Conservation (phyloP, 2,113 vertebrate species). For the Sialia sialis region DNA sequence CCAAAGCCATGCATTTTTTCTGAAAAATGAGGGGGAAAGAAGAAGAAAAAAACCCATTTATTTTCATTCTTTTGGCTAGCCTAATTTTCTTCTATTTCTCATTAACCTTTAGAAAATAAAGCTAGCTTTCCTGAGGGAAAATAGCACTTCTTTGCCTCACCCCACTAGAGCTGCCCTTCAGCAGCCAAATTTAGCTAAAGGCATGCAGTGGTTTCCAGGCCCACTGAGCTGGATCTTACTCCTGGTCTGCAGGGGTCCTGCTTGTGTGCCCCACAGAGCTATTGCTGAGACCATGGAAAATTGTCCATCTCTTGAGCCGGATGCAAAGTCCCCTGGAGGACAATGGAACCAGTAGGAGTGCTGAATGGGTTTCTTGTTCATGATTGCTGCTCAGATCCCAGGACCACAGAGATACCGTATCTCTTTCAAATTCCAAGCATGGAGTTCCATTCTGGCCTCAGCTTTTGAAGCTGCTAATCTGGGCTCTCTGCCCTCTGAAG, state of each 20-base stretch:
- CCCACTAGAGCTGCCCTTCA: conserved; percentile 27
- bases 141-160: conserved; percentile 51
- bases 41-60: background rate
- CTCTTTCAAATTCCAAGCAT: background rate
- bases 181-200: conserved; percentile 46
- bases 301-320: background rate
- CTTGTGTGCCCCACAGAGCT: conserved; percentile 19
- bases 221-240: conserved; percentile 24
- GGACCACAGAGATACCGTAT: background rate
- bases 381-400: background rate
- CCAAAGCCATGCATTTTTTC: conserved; percentile 68
- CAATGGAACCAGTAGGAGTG: background rate
- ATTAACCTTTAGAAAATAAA: conserved; percentile 73
- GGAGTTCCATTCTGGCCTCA: background rate
- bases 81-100: conserved; percentile 68
- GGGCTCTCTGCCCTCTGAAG: background rate
- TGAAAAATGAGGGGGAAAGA: conserved; percentile 42
- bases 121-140: conserved; percentile 59
- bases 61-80: conserved; percentile 73
- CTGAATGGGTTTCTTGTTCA: background rate
- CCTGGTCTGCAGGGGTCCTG: conserved; percentile 36
- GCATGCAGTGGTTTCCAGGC: conserved; percentile 54
- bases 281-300: conserved; percentile 46
- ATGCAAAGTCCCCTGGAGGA: conserved; percentile 28
- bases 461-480: background rate